Base-by-base conservation (phyloP, 2,888 invertebrate genomes). In the Opisthograptis luteolata region DNA sequence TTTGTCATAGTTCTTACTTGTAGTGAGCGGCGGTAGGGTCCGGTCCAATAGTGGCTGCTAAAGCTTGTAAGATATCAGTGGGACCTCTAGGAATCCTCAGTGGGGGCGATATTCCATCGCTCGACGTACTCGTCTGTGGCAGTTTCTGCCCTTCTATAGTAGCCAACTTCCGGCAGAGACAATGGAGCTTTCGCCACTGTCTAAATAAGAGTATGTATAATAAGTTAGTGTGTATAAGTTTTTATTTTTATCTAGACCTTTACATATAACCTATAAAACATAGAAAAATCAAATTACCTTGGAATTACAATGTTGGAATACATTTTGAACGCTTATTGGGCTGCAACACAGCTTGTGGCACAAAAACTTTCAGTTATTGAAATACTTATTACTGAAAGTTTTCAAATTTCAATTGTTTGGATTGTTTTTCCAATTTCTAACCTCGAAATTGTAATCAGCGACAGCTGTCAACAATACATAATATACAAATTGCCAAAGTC, bases 11-110 rank as follows among this genome's bases (percentile, higher is more conserved):
- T 2, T 12, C 51, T 71, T 79, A 91, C 91, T 96, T 96, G 78
- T 96, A 98, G 77, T 96, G 96, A 2, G 96, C 92, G n/a, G 96
- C 96, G 0, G 96, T 97, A 2, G 93, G 93, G 81, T 98, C 98
- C 30, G 93, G 85, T n/a, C 93, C 92, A 3, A 96, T 93, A 0
- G 97, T 97, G 52, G 92, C 92, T 28, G 96, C 94, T 52, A 98
- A 81, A 1, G 96, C 96, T 83, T 93, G 92, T 39, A 98, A 80
- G 51, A 98, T 93, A 74, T 97, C 97, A 0, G 97, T 97, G 0
- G 97, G 93, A 0, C 94, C 92, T 64, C 98, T 92, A 25, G 92
- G 92, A 69, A 96, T 96, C 34, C 94, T 91, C 37, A 92, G 92
- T 0, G 96, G 96, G 0, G 89, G 88, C n/a, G 87, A 76, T 43